Percentiles rank a stretch among this genome's conserved stretches.
phyloP scores from a whole-genome alignment of 1,140 invertebrate genomes.

The Pararge aegeria region DNA sequence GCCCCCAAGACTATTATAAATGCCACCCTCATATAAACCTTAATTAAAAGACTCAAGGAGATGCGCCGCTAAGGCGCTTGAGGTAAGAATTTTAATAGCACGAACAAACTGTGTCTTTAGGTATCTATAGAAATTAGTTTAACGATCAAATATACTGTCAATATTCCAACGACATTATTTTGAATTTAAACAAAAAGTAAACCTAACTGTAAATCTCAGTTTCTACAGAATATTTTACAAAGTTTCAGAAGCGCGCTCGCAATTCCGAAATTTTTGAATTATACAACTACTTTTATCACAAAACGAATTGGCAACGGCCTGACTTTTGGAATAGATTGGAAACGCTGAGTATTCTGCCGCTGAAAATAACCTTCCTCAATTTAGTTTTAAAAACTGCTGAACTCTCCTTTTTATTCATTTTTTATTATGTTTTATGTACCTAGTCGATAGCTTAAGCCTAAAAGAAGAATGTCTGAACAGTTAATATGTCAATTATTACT shows the following conservation, averaged over 20 bases:
- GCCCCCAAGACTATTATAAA: slow-evolving; percentile 1
- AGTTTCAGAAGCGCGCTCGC: no score
- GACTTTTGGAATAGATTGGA: not conserved
- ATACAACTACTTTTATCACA: not conserved
- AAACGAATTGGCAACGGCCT: slow-evolving; percentile 2
- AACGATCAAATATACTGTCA: not conserved
- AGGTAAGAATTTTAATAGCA: not conserved
- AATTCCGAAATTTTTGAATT: not conserved
- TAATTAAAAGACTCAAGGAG: not conserved
- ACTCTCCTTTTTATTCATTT: not conserved
- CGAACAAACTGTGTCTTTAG: not conserved
- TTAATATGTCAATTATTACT: no score
- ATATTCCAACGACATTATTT: no score
- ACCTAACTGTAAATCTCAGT: no score
- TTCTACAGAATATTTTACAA: not conserved
- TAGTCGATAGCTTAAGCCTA: no score
- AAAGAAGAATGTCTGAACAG: no score
- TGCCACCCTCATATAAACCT: slow-evolving; percentile 3
- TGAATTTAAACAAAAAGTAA: no score
- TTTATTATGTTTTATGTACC: not conserved
- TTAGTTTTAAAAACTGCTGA: not conserved
- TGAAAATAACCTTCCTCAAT: not conserved
- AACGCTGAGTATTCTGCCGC: not conserved
- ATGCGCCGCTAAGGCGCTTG: not conserved
- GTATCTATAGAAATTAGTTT: not conserved